Evolutionary conservation across 2,888 invertebrate species (phyloP).

Genomic region (Apoda limacodes): DNA sequence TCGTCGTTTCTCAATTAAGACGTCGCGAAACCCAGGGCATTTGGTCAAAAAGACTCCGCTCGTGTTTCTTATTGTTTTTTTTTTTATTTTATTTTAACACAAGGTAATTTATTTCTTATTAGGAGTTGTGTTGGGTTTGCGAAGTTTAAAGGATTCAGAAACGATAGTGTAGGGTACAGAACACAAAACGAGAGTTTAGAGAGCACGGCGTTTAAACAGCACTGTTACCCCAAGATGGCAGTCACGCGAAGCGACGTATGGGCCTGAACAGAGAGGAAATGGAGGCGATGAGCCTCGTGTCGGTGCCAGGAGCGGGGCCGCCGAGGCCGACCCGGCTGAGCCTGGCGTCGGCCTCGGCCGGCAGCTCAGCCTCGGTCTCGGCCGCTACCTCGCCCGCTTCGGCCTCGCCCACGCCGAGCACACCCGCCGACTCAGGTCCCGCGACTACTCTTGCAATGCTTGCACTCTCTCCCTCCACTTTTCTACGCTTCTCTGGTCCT

Average conservation of each 20-base stretch:
- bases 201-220: constrained; percentile 51
- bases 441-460: constrained; percentile 32
- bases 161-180: no score
- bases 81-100: no score
- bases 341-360: constrained; percentile 40
- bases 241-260: constrained; percentile 69
- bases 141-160: no score
- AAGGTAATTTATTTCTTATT: no score
- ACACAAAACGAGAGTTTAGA: constrained; percentile 13
- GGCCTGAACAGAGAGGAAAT: constrained; percentile 69
- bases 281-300: constrained; percentile 65
- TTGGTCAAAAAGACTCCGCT: no score
- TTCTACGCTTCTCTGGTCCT: no score
- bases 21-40: no score
- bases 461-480: constrained; percentile 34
- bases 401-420: constrained; percentile 69
- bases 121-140: no score
- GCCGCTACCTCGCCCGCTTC: constrained; percentile 44
- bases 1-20: no score
- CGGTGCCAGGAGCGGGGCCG: constrained; percentile 39
- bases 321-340: constrained; percentile 57
- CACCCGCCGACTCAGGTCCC: constrained; percentile 66
- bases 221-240: constrained; percentile 65
- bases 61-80: no score
- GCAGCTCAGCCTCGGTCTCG: constrained; percentile 33